Evolutionary conservation across 2,888 invertebrate genomes (phyloP).

Genomic region (Galerucella nymphaeae): DNA sequence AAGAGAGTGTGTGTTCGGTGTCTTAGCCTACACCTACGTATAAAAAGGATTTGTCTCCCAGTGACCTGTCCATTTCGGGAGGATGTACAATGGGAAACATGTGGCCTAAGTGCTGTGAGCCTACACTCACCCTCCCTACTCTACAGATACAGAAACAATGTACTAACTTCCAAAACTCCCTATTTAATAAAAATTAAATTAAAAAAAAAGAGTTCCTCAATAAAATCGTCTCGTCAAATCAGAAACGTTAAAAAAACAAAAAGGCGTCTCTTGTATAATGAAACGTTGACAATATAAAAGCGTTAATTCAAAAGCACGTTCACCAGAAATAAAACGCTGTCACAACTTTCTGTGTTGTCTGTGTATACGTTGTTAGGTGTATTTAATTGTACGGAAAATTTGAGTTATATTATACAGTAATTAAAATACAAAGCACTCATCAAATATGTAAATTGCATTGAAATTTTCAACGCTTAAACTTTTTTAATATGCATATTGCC

Average conservation of each 20-base stretch:
- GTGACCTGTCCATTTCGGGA: no score
- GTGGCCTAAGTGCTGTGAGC: no score
- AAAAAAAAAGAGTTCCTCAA: neutral
- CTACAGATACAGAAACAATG: no score
- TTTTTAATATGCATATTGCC: conserved; percentile 64
- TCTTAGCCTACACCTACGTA: no score
- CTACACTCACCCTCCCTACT: no score
- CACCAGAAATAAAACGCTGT: conserved; percentile 60
- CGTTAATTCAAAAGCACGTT: conserved; percentile 58
- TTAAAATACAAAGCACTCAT: conserved; percentile 67
- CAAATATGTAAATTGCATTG: conserved; percentile 66
- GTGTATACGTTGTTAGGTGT: conserved; percentile 59
- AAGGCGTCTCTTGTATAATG: conserved; percentile 24
- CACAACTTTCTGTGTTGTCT: conserved; percentile 58
- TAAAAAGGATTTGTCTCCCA: no score
- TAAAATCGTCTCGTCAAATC: conserved; percentile 6
- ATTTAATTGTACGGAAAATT: conserved; percentile 66
- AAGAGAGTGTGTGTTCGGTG: no score
- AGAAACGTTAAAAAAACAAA: conserved; percentile 8
- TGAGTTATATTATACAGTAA: conserved; percentile 66
- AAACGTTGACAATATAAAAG: conserved; percentile 45
- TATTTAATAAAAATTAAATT: neutral
- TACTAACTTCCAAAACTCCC: neutral
- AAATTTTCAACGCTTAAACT: conserved; percentile 64
- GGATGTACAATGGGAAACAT: no score